Conservation (phyloP, 2,888 invertebrate genomes). For the Myopa testacea region DNA sequence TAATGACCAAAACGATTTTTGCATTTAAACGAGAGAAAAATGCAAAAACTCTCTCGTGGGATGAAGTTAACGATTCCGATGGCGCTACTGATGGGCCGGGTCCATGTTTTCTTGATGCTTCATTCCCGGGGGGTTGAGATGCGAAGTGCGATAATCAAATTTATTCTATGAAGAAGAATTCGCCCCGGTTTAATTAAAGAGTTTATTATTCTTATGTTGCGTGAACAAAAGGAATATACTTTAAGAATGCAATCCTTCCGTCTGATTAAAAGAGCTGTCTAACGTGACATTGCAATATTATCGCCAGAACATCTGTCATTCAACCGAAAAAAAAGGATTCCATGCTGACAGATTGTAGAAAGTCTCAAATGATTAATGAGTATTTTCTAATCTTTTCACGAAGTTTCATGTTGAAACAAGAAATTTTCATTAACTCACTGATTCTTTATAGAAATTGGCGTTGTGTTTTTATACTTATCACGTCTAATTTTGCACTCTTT, state of each 20-base stretch:
- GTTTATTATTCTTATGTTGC: no score
- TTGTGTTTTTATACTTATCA: no score
- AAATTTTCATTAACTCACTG: no score
- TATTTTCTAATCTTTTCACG: neutral
- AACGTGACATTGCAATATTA: neutral
- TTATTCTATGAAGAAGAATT: constrained; percentile 11
- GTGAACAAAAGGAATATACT: no score
- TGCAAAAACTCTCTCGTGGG: constrained; percentile 17
- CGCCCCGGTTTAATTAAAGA: no score
- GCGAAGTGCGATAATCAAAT: constrained; percentile 28
- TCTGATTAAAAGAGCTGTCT: neutral
- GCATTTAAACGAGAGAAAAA: constrained; percentile 31
- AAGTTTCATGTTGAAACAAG: no score
- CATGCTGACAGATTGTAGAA: neutral
- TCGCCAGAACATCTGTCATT: neutral
- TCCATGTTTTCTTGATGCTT: constrained; percentile 1
- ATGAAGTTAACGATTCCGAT: neutral
- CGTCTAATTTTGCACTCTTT: no score
- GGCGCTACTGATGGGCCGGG: neutral
- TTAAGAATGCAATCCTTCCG: no score
- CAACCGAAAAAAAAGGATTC: neutral
- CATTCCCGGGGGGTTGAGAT: constrained; percentile 10
- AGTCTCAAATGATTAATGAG: neutral
- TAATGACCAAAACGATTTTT: constrained; percentile 21
- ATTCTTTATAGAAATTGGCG: neutral